Conservation (phyloP, 2,113 vertebrate species). For the Callaeas wilsoni region DNA sequence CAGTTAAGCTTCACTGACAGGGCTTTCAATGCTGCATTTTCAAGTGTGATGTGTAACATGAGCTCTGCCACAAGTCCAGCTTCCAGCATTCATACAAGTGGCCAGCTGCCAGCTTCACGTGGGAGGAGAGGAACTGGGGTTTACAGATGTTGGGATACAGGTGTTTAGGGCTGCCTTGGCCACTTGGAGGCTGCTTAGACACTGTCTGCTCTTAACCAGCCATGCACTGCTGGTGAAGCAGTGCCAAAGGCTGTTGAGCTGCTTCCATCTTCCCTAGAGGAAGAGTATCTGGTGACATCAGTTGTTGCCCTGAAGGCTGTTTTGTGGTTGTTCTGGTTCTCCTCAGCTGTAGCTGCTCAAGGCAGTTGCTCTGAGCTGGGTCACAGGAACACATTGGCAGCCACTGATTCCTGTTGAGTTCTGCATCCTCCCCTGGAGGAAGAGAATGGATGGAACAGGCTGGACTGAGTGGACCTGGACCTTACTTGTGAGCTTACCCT, state of each 20-base stretch:
- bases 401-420: neutral
- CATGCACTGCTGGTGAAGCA: neutral
- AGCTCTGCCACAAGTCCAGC: neutral
- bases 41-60: neutral
- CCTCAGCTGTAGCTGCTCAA: neutral
- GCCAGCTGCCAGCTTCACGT: neutral
- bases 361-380: neutral
- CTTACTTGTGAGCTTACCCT: neutral
- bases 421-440: neutral
- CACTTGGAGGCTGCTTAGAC: neutral
- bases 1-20: neutral
- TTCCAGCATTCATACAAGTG: neutral
- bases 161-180: neutral
- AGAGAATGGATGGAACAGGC: neutral
- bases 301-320: neutral
- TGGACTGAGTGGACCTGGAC: neutral
- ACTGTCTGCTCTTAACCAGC: neutral
- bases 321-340: neutral
- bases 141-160: neutral
- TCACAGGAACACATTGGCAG: accelerated
- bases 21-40: neutral
- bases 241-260: neutral
- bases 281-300: neutral
- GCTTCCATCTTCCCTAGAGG: neutral
- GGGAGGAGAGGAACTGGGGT: neutral